phyloP scores from a whole-genome alignment of 2,888 invertebrate species.

The Theretra japonica region DNA sequence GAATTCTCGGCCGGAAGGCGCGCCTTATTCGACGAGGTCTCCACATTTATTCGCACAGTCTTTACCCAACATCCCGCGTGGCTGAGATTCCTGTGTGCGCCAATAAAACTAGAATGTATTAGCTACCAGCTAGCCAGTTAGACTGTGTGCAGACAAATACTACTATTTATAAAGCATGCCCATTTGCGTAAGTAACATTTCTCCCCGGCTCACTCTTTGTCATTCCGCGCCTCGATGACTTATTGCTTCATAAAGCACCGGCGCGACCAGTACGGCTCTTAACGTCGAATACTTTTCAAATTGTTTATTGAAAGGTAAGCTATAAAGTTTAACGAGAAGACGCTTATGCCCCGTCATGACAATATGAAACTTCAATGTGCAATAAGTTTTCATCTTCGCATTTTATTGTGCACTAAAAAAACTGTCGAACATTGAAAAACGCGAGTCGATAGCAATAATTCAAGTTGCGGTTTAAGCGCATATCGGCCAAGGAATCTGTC shows the following conservation, averaged over 20 bases:
- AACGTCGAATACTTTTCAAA: slow-evolving; percentile 28
- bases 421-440: slow-evolving; percentile 62
- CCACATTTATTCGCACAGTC: slow-evolving; percentile 47
- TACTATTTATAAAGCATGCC: slow-evolving; percentile 26
- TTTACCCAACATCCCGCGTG: slow-evolving; percentile 45
- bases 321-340: slow-evolving; percentile 31
- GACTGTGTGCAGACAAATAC: slow-evolving; percentile 18
- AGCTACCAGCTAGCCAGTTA: slow-evolving; percentile 33
- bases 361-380: slow-evolving; percentile 28
- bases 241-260: slow-evolving; percentile 27
- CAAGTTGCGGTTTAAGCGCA: slow-evolving; percentile 59
- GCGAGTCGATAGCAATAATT: slow-evolving; percentile 62
- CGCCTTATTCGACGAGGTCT: slow-evolving; percentile 49
- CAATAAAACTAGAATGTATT: slow-evolving; percentile 45
- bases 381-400: slow-evolving; percentile 42
- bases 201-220: slow-evolving; percentile 26
- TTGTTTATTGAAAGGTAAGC: slow-evolving; percentile 27
- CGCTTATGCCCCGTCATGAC: slow-evolving; percentile 21
- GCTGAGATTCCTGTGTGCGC: slow-evolving; percentile 51
- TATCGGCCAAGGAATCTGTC: slow-evolving; percentile 75
- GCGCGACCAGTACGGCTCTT: slow-evolving; percentile 10
- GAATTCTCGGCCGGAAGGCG: slow-evolving; percentile 50
- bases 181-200: slow-evolving; percentile 24
- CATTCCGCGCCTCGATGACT: slow-evolving; percentile 20
- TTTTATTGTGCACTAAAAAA: slow-evolving; percentile 40